phyloP scores from a whole-genome alignment of 2,113 vertebrate species.

The Fulica atra region DNA sequence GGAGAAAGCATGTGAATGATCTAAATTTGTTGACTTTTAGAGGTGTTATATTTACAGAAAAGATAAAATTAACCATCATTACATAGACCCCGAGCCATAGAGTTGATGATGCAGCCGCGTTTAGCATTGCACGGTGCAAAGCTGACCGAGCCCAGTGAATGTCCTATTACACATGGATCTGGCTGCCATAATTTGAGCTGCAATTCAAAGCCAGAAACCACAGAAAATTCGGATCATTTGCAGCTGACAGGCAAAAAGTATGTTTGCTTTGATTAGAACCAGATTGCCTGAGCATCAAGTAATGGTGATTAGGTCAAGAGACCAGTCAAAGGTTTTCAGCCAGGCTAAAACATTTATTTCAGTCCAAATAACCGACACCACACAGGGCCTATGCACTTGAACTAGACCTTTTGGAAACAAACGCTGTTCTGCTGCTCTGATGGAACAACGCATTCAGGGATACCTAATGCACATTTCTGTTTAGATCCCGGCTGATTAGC shows the following conservation, averaged over 20 bases:
- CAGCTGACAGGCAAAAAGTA: not conserved
- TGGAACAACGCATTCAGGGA: not conserved
- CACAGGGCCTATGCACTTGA: rapidly evolving
- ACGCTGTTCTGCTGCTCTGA: not conserved
- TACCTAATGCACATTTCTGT: not conserved
- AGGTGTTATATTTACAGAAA: not conserved
- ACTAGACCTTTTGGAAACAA: not conserved
- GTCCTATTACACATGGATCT: not conserved
- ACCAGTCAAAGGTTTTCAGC: not conserved
- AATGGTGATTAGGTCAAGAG: not conserved
- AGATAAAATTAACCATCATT: not conserved
- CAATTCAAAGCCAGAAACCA: not conserved
- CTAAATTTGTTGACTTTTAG: not conserved
- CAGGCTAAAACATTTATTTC: not conserved
- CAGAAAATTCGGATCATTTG: not conserved
- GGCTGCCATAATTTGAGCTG: not conserved
- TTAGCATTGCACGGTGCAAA: not conserved
- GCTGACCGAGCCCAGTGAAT: not conserved
- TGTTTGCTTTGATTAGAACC: not conserved
- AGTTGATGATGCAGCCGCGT: not conserved
- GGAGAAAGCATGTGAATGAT: not conserved
- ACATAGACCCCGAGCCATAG: not conserved
- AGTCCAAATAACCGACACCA: not conserved
- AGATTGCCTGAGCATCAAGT: not conserved
- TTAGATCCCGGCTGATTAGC: not conserved